Evolutionary conservation across 2,797 vertebrate genomes (phyloP).

Genomic region (Paratrypauchen microcephalus): DNA sequence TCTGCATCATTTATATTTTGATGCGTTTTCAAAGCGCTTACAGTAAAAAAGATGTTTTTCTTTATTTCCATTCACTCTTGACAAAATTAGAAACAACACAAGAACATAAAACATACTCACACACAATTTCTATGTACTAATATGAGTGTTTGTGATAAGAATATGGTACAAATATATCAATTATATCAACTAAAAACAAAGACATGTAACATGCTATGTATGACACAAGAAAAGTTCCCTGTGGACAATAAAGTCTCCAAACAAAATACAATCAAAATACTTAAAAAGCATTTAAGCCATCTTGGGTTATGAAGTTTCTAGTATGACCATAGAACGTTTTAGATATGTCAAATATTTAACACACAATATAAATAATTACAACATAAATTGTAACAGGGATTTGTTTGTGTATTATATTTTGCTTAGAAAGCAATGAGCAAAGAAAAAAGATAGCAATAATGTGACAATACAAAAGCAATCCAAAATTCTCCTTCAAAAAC

Average conservation of each 20-base stretch:
- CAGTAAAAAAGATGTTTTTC: not conserved
- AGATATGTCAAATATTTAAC: too few species aligned
- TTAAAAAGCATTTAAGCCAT: not conserved
- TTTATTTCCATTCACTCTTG: constrained; percentile 1
- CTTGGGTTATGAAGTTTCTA: not conserved
- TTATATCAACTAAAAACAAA: not conserved
- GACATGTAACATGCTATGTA: not conserved
- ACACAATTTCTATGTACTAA: not conserved
- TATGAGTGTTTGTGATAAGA: not conserved
- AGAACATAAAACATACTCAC: too few species aligned
- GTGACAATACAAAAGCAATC: constrained; percentile 5
- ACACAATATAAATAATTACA: not conserved
- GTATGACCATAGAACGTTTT: not conserved
- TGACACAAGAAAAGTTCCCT: not conserved
- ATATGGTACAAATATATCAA: not conserved
- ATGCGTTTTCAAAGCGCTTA: constrained; percentile 19
- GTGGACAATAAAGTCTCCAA: not conserved
- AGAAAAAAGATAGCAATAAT: not conserved
- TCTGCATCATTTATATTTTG: too few species aligned
- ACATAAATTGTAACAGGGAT: not conserved
- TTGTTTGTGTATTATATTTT: not conserved
- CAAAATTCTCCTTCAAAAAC: not conserved
- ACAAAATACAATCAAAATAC: not conserved
- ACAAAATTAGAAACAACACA: not conserved
- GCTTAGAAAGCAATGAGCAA: not conserved